These are phyloP conservation scores for Reticulitermes lucifugus DNA, from an alignment of 2,888 invertebrate species.

Conservation along the genomic window DNA sequence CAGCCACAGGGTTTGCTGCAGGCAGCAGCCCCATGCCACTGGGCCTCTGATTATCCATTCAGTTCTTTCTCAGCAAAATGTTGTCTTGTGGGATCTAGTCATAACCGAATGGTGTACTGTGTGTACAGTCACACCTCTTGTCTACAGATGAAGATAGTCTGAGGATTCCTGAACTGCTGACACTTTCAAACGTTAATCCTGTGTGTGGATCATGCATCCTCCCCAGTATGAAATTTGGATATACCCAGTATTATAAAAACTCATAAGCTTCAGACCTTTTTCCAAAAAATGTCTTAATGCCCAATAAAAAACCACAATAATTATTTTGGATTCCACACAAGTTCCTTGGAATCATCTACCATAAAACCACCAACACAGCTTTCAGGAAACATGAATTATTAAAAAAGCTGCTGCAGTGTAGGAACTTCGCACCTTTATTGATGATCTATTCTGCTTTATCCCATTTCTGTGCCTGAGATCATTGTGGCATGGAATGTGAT, in stretches of 20 bases:
- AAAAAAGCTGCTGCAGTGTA: not conserved
- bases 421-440: not conserved
- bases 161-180: not conserved
- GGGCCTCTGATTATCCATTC: not conserved
- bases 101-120: not conserved
- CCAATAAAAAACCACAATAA: not conserved
- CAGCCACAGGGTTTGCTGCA: slow-evolving; percentile 10
- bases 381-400: not conserved
- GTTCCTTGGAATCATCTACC: not conserved
- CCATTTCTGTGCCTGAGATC: not conserved
- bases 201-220: not conserved
- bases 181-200: not conserved
- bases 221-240: not conserved
- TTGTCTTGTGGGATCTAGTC: not conserved
- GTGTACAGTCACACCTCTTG: not conserved
- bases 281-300: not conserved
- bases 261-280: not conserved
- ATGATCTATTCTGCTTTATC: not conserved
- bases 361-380: not conserved
- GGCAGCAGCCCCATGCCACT: slow-evolving; percentile 25
- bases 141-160: not conserved
- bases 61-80: not conserved
- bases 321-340: not conserved
- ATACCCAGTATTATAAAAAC: not conserved
- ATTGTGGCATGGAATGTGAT: not conserved